Evolutionary conservation across 2,797 vertebrate genomes (phyloP).

Genomic region (Bradypodion pumilum): DNA sequence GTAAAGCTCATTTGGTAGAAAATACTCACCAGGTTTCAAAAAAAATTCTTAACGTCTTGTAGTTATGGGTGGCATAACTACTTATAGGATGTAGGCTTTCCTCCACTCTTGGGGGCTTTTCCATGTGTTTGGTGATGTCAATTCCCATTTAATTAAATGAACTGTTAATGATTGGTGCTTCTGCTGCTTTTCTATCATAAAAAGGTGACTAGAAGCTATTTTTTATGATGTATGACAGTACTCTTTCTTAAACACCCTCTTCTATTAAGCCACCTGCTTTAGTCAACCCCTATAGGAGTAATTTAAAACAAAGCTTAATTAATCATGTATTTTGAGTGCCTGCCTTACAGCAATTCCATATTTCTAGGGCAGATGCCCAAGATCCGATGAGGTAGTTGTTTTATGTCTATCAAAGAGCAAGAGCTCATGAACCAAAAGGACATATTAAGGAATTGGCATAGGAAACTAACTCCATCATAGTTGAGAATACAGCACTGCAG

Average conservation of each 20-base stretch:
- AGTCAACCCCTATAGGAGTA: constrained; percentile 25
- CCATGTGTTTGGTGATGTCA: neutral
- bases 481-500: no score
- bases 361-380: constrained; percentile 26
- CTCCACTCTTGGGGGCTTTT: neutral
- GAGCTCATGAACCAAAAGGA: neutral
- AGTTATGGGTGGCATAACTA: neutral
- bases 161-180: neutral
- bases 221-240: constrained; percentile 23
- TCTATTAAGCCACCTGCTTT: constrained; percentile 33
- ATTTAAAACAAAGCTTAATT: constrained; percentile 37
- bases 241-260: constrained; percentile 20
- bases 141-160: constrained; percentile 13
- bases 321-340: constrained; percentile 23
- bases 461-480: neutral
- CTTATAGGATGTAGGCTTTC: neutral
- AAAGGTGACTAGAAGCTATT: constrained; percentile 1
- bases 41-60: neutral
- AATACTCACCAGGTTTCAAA: neutral
- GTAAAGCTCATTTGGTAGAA: neutral
- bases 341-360: constrained; percentile 11
- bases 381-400: constrained; percentile 25
- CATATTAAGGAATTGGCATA: constrained; percentile 5
- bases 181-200: neutral
- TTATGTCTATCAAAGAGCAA: constrained; percentile 27